Conservation (phyloP, 2,113 vertebrate genomes). For the Merops nubicus region DNA sequence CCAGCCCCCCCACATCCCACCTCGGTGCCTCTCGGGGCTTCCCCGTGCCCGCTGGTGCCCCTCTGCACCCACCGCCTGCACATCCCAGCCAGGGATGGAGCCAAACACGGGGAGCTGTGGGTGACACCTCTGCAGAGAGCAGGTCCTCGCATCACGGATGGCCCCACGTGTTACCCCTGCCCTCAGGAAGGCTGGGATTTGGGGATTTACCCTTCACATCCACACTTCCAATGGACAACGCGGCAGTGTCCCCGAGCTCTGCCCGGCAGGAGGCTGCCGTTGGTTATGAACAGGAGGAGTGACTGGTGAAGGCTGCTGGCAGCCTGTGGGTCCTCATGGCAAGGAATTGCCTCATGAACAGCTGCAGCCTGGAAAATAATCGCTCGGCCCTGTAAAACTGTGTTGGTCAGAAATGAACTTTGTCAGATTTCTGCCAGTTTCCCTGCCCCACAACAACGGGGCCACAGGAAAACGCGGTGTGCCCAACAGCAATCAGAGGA, state of each 20-base stretch:
- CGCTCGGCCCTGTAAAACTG: neutral
- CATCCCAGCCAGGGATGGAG: rapidly evolving
- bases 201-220: neutral
- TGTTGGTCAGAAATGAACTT: constrained; percentile 15
- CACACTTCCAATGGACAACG: neutral
- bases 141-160: neutral
- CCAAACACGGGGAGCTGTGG: rapidly evolving
- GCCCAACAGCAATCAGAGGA: neutral
- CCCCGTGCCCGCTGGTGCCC: rapidly evolving
- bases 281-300: neutral
- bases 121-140: neutral
- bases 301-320: neutral
- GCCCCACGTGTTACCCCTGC: too few relatives aligned
- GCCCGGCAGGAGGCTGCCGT: neutral
- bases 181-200: rapidly evolving
- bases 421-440: neutral
- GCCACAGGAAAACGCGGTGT: neutral
- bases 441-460: neutral
- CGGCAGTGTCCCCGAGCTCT: neutral
- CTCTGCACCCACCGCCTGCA: neutral
- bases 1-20: neutral
- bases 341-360: neutral
- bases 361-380: constrained; percentile 3
- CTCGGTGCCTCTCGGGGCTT: neutral
- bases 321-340: neutral